These are phyloP conservation scores for Cynoglossus semilaevis DNA, from an alignment of 2,113 vertebrate species.

Conservation along the genomic window DNA sequence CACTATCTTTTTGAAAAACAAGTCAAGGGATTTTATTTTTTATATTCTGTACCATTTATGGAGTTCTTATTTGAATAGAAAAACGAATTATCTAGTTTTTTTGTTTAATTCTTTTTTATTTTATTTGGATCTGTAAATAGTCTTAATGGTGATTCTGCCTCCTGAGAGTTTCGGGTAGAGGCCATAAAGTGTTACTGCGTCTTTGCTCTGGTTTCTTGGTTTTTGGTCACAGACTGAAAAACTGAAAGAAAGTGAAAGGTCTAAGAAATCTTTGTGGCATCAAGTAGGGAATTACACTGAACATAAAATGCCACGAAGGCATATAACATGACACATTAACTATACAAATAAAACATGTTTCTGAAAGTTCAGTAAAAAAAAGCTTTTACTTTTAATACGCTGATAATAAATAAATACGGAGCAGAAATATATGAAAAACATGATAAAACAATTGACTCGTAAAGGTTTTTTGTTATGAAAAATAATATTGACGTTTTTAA, in stretches of 20 bases:
- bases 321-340: no score
- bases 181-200: slow-evolving; percentile 51
- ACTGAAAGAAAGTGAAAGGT: neutral
- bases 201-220: slow-evolving; percentile 26
- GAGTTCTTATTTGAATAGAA: no score
- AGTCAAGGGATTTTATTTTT: slow-evolving; percentile 1
- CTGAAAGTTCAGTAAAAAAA: no score
- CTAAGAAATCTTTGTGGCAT: neutral
- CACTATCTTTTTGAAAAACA: slow-evolving; percentile 20
- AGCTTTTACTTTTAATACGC: no score
- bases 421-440: no score
- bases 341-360: no score
- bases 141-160: neutral
- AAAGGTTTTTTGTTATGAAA: no score
- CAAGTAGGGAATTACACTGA: neutral
- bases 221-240: slow-evolving; percentile 6
- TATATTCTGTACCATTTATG: neutral
- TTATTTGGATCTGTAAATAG: neutral
- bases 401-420: no score
- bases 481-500: no score
- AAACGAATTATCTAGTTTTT: no score
- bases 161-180: neutral
- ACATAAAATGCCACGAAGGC: no score
- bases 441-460: no score
- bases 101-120: neutral